Evolutionary conservation across 2,888 invertebrate species (phyloP).

Genomic region (Tipula lateralis): DNA sequence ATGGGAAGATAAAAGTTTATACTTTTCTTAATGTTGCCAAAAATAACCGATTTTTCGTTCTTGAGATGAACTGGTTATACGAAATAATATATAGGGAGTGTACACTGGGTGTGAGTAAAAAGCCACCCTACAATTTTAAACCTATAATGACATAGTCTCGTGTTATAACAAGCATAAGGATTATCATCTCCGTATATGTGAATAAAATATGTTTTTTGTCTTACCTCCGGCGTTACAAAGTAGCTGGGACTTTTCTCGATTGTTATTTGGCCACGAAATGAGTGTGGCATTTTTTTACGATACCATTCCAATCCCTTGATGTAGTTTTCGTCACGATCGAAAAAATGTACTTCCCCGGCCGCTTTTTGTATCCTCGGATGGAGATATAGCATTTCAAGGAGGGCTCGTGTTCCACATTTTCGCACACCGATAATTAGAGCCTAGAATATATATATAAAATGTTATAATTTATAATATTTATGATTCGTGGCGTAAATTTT

Average conservation of each 20-base stretch:
- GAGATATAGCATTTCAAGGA: conserved; percentile 92
- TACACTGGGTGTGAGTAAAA: not conserved
- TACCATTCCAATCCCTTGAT: conserved; percentile 93
- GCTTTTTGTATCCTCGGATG: conserved; percentile 91
- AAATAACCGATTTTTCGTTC: not conserved
- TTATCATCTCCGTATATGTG: not conserved
- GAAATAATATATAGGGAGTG: not conserved
- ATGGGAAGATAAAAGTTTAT: not conserved
- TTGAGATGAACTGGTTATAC: not conserved
- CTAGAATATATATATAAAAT: conserved; percentile 44
- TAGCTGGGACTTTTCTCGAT: conserved; percentile 98
- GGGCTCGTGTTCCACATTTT: conserved; percentile 93
- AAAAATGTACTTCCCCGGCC: conserved; percentile 93
- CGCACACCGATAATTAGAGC: conserved; percentile 91
- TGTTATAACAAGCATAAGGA: not conserved
- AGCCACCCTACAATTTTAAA: not conserved
- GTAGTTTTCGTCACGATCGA: conserved; percentile 92
- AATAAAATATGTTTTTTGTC: conserved; percentile 38
- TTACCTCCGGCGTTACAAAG: conserved; percentile 90
- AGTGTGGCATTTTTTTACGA: conserved; percentile 87
- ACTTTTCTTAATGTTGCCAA: not conserved
- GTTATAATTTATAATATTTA: not conserved
- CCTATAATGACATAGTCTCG: not conserved
- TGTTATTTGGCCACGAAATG: conserved; percentile 86
- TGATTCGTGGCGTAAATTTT: conserved; percentile 33